Percentiles rank a stretch among this genome's conserved stretches.
Conservation (phyloP, 2,113 vertebrate genomes). For the Aegithalos caudatus region DNA sequence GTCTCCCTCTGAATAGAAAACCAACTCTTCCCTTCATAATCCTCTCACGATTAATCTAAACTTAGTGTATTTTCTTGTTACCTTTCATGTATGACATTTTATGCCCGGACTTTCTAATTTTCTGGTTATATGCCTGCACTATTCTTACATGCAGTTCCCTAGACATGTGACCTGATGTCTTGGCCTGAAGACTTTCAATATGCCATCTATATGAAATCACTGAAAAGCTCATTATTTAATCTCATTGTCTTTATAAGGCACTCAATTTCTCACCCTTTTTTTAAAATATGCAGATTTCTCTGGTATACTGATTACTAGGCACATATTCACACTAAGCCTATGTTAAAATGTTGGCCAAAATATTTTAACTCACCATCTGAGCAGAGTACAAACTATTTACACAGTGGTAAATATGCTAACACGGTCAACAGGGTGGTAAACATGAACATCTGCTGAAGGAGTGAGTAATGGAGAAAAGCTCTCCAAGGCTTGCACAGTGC, state of each 20-base stretch:
- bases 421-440: constrained; percentile 11
- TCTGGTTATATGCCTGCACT: not conserved
- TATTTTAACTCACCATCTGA: not conserved
- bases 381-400: not conserved
- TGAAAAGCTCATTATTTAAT: not conserved
- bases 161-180: not conserved
- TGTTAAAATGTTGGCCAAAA: not conserved
- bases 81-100: constrained; percentile 20
- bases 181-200: not conserved
- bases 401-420: not conserved
- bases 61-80: constrained; percentile 18
- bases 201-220: not conserved
- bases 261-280: not conserved
- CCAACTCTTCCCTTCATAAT: not conserved
- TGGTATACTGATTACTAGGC: not conserved
- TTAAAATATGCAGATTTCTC: not conserved
- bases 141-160: not conserved
- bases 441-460: constrained; percentile 5
- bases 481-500: not conserved
- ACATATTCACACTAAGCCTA: not conserved
- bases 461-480: not conserved
- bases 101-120: constrained; percentile 11
- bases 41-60: constrained; percentile 1
- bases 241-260: not conserved
- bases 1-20: not conserved